A percentile compares a stretch with the other conserved stretches of the same genome.
Evolutionary conservation across 2,797 vertebrate species (phyloP).

Genomic region (Momotus momota): DNA sequence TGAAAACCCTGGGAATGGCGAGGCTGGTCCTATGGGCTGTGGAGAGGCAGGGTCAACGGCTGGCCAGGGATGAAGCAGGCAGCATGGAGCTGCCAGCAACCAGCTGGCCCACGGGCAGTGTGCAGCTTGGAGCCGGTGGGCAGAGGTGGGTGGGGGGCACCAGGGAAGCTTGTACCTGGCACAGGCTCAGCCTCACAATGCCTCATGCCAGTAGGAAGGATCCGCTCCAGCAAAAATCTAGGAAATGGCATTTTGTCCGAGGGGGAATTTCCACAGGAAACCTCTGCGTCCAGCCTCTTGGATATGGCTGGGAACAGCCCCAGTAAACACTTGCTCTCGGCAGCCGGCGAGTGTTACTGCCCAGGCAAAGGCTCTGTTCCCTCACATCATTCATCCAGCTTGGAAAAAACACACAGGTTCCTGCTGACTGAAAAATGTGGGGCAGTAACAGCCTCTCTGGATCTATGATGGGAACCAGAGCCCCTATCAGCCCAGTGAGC

Average conservation of each 20-base stretch:
- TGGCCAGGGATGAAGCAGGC: fast-evolving
- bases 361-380: neutral
- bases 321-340: neutral
- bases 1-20: fast-evolving
- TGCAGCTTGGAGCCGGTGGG: fast-evolving
- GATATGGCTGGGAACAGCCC: neutral
- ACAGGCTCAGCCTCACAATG: fast-evolving
- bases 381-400: neutral
- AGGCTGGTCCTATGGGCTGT: neutral
- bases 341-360: neutral
- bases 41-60: neutral
- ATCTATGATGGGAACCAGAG: neutral
- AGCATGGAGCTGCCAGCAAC: neutral
- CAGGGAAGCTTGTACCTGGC: fast-evolving
- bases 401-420: neutral
- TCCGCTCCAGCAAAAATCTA: neutral
- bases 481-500: neutral
- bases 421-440: fast-evolving
- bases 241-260: neutral
- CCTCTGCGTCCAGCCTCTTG: neutral
- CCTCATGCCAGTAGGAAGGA: neutral
- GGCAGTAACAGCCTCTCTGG: fast-evolving
- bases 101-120: fast-evolving
- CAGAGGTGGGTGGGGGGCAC: neutral
- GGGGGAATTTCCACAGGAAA: slow-evolving; percentile 43